phyloP scores from a whole-genome alignment of 2,888 invertebrate species.

The Amiota mariae region DNA sequence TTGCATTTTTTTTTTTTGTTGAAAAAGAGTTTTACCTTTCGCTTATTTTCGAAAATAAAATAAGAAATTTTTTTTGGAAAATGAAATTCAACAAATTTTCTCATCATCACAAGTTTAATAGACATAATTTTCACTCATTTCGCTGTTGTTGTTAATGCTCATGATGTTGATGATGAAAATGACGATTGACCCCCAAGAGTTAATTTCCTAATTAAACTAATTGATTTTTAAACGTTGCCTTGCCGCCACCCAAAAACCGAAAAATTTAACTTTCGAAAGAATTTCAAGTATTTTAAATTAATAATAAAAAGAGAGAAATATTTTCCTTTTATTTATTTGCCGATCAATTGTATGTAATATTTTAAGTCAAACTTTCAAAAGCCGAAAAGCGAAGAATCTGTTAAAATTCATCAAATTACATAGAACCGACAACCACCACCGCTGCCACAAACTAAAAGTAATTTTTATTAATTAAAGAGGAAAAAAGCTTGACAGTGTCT shows the following conservation, averaged over 20 bases:
- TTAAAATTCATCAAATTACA: neutral
- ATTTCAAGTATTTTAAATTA: conserved; percentile 4
- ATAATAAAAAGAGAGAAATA: neutral
- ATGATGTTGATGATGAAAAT: conserved; percentile 32
- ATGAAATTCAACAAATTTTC: too few species aligned
- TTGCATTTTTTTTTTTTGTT: too few species aligned
- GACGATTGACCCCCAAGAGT: conserved; percentile 5
- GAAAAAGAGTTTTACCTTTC: too few species aligned
- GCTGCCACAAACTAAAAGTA: conserved; percentile 17
- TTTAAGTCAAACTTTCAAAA: too few species aligned
- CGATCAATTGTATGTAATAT: too few species aligned
- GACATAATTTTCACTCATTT: too few species aligned
- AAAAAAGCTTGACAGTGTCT: conserved; percentile 45
- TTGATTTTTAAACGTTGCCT: conserved; percentile 8
- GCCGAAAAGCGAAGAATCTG: neutral
- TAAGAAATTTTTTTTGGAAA: conserved; percentile 19
- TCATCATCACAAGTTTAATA: too few species aligned
- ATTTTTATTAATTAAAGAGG: conserved; percentile 69
- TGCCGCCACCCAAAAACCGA: neutral
- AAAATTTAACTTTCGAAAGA: conserved; percentile 9
- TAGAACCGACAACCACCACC: neutral
- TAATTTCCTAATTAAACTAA: conserved; percentile 20
- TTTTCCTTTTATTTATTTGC: too few species aligned
- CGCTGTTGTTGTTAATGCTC: conserved; percentile 11
- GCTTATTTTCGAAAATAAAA: conserved; percentile 1